Evolutionary conservation across 2,113 vertebrate genomes (phyloP), one percentile per base, ranked within the genome.

Genomic region (Neolamprologus variostigma): DNA sequence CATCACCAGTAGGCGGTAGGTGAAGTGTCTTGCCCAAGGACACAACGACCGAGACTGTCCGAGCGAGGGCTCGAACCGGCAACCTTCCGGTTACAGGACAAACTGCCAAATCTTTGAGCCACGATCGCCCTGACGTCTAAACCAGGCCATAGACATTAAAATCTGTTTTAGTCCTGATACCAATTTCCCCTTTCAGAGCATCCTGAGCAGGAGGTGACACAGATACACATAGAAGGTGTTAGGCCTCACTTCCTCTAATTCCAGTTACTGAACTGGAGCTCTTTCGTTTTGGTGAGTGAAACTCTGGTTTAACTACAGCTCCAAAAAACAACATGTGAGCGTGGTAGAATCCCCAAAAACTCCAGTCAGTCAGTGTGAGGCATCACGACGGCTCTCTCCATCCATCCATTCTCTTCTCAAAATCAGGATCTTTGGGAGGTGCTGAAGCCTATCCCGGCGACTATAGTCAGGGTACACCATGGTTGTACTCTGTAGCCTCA

Each of bases 101-200:
- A 21, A 54, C 53, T 23, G 6, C 5, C n/a, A 23, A 54, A 0
- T 54, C n/a, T 54, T 23, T 54, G 53, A 54, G n/a, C 10, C 10
- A 54, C n/a, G 3, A 54, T 54, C 2, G 0, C 10, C 0, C 53
- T 0, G 5, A 21, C 0, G 50, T 53, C 3, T 23, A 54, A 54
- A 4, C 51, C n/a, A 54, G 5, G 21, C 12, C 1, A 26, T 14
- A 55, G 54, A 55, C 54, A 55, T 54, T 23, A 16, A 71, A 42
- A 14, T 21, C 33, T 1, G 19, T 68, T 68, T 40, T 40, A 1
- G 35, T 40, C 35, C n/a, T 68, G 33, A 14, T 68, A 37, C 33
- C 63, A 37, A 21, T 68, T 21, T 68, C 33, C 19, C 33, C 33
- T 37, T 37, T 13, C 19, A 68, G 33, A 66, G 7, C 63, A 68